A percentile compares a stretch with the other conserved stretches of the same genome.
Conservation (phyloP, 2,888 invertebrate genomes). For the Petrophora chlorosata region DNA sequence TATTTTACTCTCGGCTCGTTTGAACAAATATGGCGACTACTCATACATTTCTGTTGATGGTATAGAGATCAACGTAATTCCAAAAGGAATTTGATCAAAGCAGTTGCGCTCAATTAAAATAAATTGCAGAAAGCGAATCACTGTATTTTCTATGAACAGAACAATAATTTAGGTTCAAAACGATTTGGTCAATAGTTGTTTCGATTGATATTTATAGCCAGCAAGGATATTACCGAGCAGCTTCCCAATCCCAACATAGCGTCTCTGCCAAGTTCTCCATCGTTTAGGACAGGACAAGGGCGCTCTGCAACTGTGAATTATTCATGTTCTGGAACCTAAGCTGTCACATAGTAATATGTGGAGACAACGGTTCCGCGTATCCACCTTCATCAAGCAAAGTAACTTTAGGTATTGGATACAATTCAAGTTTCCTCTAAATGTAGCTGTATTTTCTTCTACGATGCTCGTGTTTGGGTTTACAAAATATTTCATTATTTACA, state of each 20-base stretch:
- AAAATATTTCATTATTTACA: no score
- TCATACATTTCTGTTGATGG: no score
- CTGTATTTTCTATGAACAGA: not conserved
- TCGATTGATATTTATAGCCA: slow-evolving; percentile 4
- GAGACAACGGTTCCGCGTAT: slow-evolving; percentile 44
- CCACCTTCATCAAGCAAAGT: slow-evolving; percentile 28
- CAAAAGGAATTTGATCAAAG: no score
- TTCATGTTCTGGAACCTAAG: slow-evolving; percentile 61
- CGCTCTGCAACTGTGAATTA: slow-evolving; percentile 65
- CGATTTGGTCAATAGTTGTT: not conserved
- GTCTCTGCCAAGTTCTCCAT: slow-evolving; percentile 37
- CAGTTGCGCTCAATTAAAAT: no score
- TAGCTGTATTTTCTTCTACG: not conserved
- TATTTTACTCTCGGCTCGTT: no score
- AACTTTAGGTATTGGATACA: slow-evolving; percentile 8
- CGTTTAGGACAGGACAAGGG: slow-evolving; percentile 43
- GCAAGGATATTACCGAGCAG: slow-evolving; percentile 9
- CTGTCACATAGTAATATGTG: slow-evolving; percentile 57
- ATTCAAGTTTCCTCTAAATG: not conserved
- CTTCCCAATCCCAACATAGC: slow-evolving; percentile 21
- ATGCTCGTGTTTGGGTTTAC: not conserved
- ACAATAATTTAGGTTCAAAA: slow-evolving; percentile 3
- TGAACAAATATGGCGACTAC: no score
- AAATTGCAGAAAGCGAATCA: not conserved
- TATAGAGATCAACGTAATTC: no score